phyloP scores from a whole-genome alignment of 2,888 invertebrate genomes.

The Cephus sareptanus region DNA sequence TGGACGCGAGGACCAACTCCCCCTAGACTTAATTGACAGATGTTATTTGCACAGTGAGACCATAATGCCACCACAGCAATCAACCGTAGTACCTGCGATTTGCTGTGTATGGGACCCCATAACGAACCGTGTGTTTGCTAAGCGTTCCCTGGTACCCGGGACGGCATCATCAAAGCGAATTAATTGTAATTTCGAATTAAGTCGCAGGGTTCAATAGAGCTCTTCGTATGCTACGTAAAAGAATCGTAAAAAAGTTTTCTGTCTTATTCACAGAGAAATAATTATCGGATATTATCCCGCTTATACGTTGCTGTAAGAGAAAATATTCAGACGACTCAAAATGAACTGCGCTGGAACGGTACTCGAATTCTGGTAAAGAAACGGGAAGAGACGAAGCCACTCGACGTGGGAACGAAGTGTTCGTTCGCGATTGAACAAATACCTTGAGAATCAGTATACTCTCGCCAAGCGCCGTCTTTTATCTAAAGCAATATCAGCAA shows the following conservation, averaged over 20 bases:
- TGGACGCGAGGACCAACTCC: not conserved
- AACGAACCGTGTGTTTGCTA: constrained; percentile 29
- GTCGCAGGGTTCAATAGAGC: not conserved
- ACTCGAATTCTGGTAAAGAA: not conserved
- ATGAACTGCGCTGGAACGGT: not conserved
- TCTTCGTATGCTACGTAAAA: not conserved
- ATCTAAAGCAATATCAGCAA: not conserved
- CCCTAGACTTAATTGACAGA: constrained; percentile 52
- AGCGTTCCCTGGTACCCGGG: constrained; percentile 14
- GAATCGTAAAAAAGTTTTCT: not conserved
- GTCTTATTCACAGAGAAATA: not conserved
- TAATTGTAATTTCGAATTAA: constrained; percentile 1
- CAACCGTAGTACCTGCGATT: constrained; percentile 16
- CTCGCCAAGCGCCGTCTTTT: not conserved
- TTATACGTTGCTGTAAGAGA: not conserved
- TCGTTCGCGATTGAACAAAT: not conserved
- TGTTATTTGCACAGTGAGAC: constrained; percentile 53
- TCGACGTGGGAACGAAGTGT: not conserved
- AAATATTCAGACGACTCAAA: not conserved
- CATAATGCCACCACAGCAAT: constrained; percentile 25
- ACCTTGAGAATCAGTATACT: not conserved
- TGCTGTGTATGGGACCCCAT: constrained; percentile 7
- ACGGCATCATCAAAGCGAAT: constrained; percentile 13
- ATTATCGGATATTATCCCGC: not conserved
- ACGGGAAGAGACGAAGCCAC: not conserved